Conservation (phyloP, 92 coral and sea anemone species). For the Isaurus tuberculatus region DNA sequence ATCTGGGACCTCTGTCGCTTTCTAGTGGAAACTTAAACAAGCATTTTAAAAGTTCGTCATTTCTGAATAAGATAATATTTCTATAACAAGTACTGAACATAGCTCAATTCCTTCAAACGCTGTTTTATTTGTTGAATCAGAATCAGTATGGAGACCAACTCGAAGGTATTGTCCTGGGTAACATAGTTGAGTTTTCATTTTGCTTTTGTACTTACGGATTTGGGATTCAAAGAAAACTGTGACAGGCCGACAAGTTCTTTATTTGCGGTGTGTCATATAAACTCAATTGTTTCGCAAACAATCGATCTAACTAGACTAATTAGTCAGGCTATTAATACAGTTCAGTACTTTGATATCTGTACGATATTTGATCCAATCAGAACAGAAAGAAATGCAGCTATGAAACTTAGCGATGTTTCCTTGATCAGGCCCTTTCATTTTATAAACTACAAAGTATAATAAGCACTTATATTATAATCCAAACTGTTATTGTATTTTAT, state of each 20-base stretch:
- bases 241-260: conserved; percentile 48
- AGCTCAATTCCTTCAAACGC: conserved; percentile 3
- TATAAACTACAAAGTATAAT: not conserved
- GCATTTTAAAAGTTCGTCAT: not conserved
- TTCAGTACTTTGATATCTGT: conserved; percentile 26
- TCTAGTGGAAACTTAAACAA: not conserved
- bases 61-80: conserved; percentile 9
- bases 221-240: conserved; percentile 26
- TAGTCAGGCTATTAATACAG: conserved; percentile 17
- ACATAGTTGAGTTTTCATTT: conserved; percentile 3
- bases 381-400: not conserved
- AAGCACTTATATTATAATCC: not conserved
- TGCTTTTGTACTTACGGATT: conserved; percentile 34
- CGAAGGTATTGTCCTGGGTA: conserved; percentile 42
- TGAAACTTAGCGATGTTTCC: not conserved
- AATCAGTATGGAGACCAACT: conserved; percentile 36
- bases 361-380: conserved; percentile 34
- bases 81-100: conserved; percentile 11
- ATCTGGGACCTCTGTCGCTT: not conserved
- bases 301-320: conserved; percentile 33
- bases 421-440: not conserved
- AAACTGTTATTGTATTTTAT: not conserved
- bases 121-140: conserved; percentile 32
- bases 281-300: conserved; percentile 36
- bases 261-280: conserved; percentile 20